phyloP scores from a whole-genome alignment of 2,113 vertebrate species.

The Prunella fulvescens region DNA sequence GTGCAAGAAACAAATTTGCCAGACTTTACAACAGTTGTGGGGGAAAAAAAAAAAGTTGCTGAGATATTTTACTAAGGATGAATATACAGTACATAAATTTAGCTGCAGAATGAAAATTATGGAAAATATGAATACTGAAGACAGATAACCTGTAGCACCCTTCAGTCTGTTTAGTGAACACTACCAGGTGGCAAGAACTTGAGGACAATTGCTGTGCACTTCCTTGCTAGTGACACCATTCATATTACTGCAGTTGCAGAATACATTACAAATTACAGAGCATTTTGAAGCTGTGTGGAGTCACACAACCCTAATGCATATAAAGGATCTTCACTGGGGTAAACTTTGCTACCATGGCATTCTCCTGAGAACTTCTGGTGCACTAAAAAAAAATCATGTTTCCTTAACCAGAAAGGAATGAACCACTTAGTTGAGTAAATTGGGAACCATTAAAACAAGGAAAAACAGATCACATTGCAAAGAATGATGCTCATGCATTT shows the following conservation, averaged over 20 bases:
- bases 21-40: neutral
- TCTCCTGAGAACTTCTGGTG: neutral
- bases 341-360: neutral
- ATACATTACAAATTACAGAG: neutral
- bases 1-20: neutral
- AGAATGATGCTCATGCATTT: neutral
- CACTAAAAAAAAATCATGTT: neutral
- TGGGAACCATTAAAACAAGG: neutral
- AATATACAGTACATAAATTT: neutral
- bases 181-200: neutral
- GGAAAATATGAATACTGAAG: neutral
- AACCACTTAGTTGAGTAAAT: neutral
- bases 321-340: neutral
- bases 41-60: neutral
- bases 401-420: neutral
- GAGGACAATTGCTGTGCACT: neutral
- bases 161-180: neutral
- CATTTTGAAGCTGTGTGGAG: neutral
- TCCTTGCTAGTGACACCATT: neutral
- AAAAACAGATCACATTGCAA: neutral
- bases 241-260: neutral
- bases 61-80: neutral
- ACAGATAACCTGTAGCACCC: neutral
- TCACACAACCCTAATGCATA: neutral
- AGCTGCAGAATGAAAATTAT: neutral